Evolutionary conservation across 2,888 invertebrate species (phyloP).

Genomic region (Melanchra persicariae): DNA sequence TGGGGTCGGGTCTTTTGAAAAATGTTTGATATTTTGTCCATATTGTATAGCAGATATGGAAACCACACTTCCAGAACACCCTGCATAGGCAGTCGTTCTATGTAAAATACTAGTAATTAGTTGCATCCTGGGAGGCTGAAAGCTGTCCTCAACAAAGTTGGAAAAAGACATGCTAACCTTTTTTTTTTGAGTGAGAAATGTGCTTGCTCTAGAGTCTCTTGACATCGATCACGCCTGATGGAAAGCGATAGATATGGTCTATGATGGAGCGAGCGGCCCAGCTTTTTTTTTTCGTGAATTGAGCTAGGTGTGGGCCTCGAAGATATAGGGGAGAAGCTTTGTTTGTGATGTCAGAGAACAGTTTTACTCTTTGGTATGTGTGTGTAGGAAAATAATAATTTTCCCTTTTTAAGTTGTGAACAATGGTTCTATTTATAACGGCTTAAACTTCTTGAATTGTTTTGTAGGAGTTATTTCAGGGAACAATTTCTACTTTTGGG

Average conservation of each 20-base stretch:
- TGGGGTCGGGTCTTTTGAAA: no score
- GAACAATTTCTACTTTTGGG: slow-evolving; percentile 2
- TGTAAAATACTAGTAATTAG: not conserved
- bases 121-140: not conserved
- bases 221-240: no score
- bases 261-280: no score
- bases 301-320: not conserved
- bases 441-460: not conserved
- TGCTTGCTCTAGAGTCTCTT: no score
- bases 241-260: no score
- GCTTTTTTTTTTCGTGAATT: not conserved
- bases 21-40: no score
- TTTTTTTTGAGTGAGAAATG: no score
- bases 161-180: no score
- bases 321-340: not conserved
- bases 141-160: not conserved
- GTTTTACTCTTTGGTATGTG: not conserved
- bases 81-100: not conserved
- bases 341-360: not conserved
- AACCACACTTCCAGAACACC: no score
- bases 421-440: slow-evolving; percentile 22
- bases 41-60: no score
- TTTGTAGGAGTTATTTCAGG: slow-evolving; percentile 4
- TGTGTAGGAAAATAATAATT: not conserved
- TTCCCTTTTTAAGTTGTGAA: not conserved